A percentile compares a stretch with the other conserved stretches of the same genome.
phyloP scores from a whole-genome alignment of 2,888 invertebrate genomes.

The Acleris holmiana region DNA sequence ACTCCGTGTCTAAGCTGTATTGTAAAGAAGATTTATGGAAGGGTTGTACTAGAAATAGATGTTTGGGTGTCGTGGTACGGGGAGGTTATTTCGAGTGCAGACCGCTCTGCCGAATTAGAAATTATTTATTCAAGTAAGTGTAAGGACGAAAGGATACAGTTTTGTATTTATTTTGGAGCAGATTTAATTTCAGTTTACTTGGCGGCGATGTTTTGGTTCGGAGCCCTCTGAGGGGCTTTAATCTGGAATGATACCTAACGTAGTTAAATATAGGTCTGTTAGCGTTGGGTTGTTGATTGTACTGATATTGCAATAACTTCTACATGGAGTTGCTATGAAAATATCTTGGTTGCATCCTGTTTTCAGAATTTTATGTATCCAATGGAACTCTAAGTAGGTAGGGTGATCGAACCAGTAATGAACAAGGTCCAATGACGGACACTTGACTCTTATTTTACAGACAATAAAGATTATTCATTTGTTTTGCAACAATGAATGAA shows the following conservation, averaged over 20 bases:
- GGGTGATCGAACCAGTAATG: too few species aligned
- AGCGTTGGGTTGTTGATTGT: too few species aligned
- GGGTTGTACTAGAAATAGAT: background rate
- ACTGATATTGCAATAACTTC: too few species aligned
- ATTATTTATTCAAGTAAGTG: slow-evolving; percentile 38
- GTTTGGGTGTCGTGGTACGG: slow-evolving; percentile 14
- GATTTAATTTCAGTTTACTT: slow-evolving; percentile 36
- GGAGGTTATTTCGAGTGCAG: slow-evolving; percentile 35
- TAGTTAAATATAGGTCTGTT: background rate
- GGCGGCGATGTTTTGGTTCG: slow-evolving; percentile 9
- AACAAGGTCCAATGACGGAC: too few species aligned
- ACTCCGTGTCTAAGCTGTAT: background rate
- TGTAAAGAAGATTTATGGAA: slow-evolving; percentile 9
- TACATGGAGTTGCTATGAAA: too few species aligned
- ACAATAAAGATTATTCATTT: too few species aligned
- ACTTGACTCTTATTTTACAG: too few species aligned
- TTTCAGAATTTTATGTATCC: too few species aligned
- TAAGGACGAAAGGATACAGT: slow-evolving; percentile 38
- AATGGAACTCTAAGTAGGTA: too few species aligned
- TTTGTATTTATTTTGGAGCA: slow-evolving; percentile 37
- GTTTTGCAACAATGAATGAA: too few species aligned
- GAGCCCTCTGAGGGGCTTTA: slow-evolving; percentile 6
- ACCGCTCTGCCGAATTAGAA: slow-evolving; percentile 27
- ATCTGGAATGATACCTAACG: slow-evolving; percentile 7
- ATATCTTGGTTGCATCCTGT: too few species aligned